A percentile compares a stretch with the other conserved stretches of the same genome.
Evolutionary conservation across 2,113 vertebrate genomes (phyloP).

Genomic region (Colinus virginianus): DNA sequence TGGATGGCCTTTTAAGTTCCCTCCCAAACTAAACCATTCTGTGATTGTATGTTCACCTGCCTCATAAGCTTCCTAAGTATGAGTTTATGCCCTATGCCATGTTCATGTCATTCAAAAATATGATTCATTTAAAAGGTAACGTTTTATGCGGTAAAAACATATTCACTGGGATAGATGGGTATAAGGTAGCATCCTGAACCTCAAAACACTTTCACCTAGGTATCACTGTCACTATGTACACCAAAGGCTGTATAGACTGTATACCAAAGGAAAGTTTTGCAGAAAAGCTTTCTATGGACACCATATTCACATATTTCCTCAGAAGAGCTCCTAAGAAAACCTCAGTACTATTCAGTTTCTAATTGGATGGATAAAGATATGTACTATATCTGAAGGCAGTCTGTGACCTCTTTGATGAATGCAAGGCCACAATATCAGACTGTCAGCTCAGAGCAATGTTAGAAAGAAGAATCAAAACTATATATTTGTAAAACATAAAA

Average conservation of each 20-base stretch:
- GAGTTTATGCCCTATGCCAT: background rate
- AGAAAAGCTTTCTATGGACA: background rate
- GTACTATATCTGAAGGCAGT: background rate
- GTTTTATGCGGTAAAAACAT: background rate
- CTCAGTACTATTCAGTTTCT: background rate
- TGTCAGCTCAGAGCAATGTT: background rate
- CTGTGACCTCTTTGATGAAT: background rate
- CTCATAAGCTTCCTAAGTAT: background rate
- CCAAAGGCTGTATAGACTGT: no score
- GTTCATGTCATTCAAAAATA: background rate
- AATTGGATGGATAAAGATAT: background rate
- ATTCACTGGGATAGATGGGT: background rate
- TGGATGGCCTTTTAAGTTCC: background rate
- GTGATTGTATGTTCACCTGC: background rate
- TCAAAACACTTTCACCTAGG: background rate
- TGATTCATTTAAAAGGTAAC: background rate
- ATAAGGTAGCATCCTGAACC: accelerated
- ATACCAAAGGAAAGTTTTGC: background rate
- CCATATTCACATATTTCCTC: background rate
- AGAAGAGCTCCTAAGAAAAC: background rate
- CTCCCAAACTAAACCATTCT: background rate
- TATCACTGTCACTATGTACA: background rate
- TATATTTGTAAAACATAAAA: background rate
- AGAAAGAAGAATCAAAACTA: background rate
- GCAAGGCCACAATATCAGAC: background rate